Conservation (phyloP, 2,113 vertebrate species). For the Pachypanchax playfairii region DNA sequence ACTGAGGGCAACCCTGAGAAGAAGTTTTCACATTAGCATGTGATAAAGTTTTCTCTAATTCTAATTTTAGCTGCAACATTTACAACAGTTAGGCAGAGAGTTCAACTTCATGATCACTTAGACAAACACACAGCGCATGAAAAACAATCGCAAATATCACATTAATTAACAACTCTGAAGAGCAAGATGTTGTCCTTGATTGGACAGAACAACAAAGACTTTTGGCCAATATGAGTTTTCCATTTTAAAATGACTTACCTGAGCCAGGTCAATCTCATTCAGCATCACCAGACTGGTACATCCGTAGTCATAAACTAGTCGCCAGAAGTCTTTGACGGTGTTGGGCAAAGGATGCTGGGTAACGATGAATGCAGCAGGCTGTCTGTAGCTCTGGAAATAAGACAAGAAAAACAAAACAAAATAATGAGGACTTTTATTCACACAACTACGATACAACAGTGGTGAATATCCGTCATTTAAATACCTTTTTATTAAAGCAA, state of each 20-base stretch:
- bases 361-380: constrained; percentile 97
- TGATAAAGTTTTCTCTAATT: no score
- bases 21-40: no score
- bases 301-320: constrained; percentile 97
- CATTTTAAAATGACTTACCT: constrained; percentile 79
- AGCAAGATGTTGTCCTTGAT: no score
- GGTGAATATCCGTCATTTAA: neutral
- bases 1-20: constrained; percentile 93
- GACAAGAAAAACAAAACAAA: neutral
- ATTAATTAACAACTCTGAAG: no score
- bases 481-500: neutral
- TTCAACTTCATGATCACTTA: no score
- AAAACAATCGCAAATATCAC: no score
- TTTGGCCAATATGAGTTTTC: no score
- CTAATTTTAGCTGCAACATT: no score
- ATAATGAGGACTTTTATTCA: neutral
- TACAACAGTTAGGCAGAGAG: no score
- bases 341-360: constrained; percentile 98
- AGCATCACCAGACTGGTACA: constrained; percentile 98
- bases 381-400: constrained; percentile 91
- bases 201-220: no score
- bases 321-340: constrained; percentile 99
- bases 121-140: no score
- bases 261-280: constrained; percentile 95
- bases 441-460: neutral